Evolutionary conservation across 1,140 invertebrate genomes (phyloP).

Genomic region (Lucilia cuprina): DNA sequence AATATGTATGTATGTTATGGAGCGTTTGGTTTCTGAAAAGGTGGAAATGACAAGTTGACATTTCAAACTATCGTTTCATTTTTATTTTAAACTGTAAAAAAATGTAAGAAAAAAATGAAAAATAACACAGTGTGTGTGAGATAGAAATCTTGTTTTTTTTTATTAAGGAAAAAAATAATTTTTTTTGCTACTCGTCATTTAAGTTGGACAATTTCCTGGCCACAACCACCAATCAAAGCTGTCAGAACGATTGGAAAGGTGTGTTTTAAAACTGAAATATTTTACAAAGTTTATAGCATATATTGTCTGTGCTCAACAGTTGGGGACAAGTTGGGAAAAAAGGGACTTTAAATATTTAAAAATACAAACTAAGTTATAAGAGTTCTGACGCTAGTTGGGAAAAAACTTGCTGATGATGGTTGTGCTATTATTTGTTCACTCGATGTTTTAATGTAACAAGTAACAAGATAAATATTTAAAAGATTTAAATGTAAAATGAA

Average conservation of each 20-base stretch:
- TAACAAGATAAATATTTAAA: no score
- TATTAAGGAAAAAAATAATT: background rate
- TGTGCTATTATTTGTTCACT: no score
- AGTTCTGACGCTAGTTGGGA: no score
- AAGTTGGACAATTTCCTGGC: background rate
- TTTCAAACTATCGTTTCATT: background rate
- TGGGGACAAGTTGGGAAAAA: no score
- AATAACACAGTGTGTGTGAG: background rate
- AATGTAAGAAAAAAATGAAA: background rate
- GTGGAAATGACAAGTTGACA: background rate
- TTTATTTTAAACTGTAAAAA: background rate
- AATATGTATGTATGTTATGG: no score
- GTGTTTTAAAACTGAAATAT: background rate
- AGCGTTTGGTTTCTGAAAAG: background rate
- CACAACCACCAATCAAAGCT: background rate
- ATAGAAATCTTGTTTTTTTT: background rate
- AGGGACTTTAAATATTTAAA: no score
- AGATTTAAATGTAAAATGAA: no score
- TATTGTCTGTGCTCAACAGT: no score
- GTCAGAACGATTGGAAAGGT: background rate
- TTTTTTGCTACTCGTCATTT: background rate
- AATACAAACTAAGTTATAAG: no score
- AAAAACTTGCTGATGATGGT: no score
- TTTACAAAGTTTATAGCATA: no score
- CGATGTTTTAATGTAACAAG: no score